These are phyloP conservation scores for Lepisosteus osseus DNA, from an alignment of 2,113 vertebrate genomes.

Conservation along the genomic window DNA sequence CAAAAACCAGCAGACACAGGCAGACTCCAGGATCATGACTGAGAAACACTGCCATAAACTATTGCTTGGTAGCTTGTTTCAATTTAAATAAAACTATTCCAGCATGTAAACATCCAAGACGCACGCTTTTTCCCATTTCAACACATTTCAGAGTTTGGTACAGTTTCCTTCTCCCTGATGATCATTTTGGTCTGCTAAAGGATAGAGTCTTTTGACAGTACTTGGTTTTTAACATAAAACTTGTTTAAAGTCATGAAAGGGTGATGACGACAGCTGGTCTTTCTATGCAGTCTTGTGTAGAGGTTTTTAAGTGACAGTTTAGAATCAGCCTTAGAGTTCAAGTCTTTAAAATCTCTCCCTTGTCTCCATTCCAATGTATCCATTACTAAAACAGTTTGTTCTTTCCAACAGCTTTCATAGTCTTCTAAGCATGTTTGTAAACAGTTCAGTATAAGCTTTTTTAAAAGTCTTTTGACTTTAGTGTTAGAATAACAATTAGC, in stretches of 20 bases:
- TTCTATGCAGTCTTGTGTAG: not conserved
- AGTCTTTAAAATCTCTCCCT: no score
- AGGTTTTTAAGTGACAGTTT: not conserved
- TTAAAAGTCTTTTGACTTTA: no score
- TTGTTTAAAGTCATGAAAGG: not conserved
- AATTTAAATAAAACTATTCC: conserved; percentile 19
- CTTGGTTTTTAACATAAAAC: not conserved
- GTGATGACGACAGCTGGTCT: not conserved
- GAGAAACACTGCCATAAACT: not conserved
- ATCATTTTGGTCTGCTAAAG: not conserved
- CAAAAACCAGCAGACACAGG: no score
- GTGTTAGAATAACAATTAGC: no score
- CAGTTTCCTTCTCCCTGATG: not conserved
- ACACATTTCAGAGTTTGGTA: not conserved
- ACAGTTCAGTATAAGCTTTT: no score
- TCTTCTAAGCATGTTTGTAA: no score
- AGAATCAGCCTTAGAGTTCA: no score
- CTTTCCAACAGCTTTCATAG: no score
- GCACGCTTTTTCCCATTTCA: not conserved
- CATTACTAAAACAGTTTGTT: no score
- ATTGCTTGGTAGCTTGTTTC: not conserved
- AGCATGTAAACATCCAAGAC: conserved; percentile 17
- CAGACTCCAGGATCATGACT: no score
- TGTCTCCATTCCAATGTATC: no score
- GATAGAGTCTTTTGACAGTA: not conserved